phyloP scores from a whole-genome alignment of 2,888 invertebrate genomes.

The Ommatoiulus sabulosus region DNA sequence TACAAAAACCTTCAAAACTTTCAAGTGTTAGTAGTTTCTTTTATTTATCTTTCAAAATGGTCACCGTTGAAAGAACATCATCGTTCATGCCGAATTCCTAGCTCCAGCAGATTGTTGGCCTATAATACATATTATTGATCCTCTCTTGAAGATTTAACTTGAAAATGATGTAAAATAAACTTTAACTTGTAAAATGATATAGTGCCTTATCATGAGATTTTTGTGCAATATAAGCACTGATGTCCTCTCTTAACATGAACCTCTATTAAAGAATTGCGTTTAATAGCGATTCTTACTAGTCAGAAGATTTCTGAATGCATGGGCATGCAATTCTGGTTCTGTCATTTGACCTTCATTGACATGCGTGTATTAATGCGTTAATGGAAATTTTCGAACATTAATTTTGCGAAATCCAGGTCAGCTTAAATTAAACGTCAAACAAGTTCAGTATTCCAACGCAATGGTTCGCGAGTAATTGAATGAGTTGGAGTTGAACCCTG shows the following conservation, averaged over 20 bases:
- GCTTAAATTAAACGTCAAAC: constrained; percentile 24
- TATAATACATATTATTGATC: not conserved
- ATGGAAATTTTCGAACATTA: not conserved
- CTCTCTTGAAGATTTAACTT: not conserved
- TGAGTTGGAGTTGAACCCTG: not conserved
- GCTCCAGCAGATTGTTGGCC: not conserved
- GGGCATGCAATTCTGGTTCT: too few species aligned
- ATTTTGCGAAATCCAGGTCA: constrained; percentile 23
- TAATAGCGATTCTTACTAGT: too few species aligned
- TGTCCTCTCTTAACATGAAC: too few species aligned
- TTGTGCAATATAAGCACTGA: not conserved
- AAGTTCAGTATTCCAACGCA: not conserved
- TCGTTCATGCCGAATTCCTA: too few species aligned
- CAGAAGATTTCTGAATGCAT: too few species aligned
- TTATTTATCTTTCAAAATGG: too few species aligned
- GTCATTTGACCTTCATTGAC: not conserved
- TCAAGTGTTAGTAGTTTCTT: too few species aligned
- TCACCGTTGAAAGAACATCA: too few species aligned
- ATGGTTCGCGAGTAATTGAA: not conserved
- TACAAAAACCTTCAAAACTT: too few species aligned
- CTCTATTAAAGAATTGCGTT: too few species aligned
- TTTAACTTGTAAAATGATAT: too few species aligned
- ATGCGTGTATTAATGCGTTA: not conserved
- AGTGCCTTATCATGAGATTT: not conserved
- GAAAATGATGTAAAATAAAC: not conserved